Conservation (phyloP, 1,140 invertebrate species). For the Aphelenchoides fujianensis region DNA sequence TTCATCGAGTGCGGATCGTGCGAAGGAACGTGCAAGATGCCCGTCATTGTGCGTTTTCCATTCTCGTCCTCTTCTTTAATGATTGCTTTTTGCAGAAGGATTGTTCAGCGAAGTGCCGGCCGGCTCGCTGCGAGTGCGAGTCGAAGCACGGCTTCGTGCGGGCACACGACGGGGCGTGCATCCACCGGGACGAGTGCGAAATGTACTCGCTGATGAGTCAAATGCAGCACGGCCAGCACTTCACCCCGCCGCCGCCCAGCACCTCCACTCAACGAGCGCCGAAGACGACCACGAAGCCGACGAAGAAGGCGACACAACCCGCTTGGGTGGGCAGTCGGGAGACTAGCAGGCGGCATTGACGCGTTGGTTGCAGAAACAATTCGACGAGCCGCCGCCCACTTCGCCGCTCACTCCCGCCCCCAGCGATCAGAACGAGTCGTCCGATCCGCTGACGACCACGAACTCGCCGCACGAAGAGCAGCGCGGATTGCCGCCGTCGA, state of each 20-base stretch:
- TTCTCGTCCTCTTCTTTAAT: no score
- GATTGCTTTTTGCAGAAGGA: constrained; percentile 23
- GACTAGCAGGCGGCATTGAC: not conserved
- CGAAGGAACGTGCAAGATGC: constrained; percentile 29
- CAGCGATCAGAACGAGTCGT: not conserved
- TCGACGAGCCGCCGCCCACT: not conserved
- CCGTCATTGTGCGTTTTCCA: constrained; percentile 26
- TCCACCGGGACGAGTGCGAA: constrained; percentile 23
- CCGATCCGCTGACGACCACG: not conserved
- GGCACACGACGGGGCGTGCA: constrained; percentile 25
- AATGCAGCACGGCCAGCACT: not conserved
- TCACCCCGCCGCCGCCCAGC: not conserved
- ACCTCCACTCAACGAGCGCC: no score
- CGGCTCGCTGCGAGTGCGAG: constrained; percentile 26
- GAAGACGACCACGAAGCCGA: constrained; percentile 2
- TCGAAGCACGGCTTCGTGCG: constrained; percentile 27
- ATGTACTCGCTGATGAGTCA: constrained; percentile 20
- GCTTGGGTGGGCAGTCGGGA: not conserved
- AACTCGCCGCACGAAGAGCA: not conserved
- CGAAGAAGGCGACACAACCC: not conserved
- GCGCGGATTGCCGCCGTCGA: not conserved
- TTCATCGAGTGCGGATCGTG: constrained; percentile 18
- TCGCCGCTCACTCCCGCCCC: no score
- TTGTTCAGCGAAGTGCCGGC: constrained; percentile 9
- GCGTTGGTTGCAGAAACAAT: not conserved